Base-by-base conservation (phyloP, 2,113 vertebrate species). In the Apaloderma vittatum region DNA sequence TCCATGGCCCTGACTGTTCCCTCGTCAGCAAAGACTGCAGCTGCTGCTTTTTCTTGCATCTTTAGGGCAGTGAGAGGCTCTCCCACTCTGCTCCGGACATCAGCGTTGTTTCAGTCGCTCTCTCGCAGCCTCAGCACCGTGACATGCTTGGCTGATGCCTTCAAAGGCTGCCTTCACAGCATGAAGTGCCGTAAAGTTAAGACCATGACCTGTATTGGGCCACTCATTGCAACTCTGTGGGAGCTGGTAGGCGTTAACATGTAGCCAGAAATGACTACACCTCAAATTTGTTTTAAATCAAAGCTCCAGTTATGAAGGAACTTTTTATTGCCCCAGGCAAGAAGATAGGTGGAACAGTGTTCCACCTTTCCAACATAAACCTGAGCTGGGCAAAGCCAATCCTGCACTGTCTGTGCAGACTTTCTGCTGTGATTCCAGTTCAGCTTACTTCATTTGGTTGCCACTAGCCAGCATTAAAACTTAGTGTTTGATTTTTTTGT, bases 281-380 rank as follows among this genome's bases (percentile, higher is more conserved):
- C n/a, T 92, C 82, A 76, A 77, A 90, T 94, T 96, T 88, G 63
- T 94, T 96, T 96, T 83, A 80, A 93, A 95, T 96, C 88, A 86
- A 88, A 94, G 29, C 63, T 83, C 80, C 32, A 55, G 45, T 74
- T 92, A 80, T 92, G 82, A 82, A 96, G 85, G 71, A 92, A 58
- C 37, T 45, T 88, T 95, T 93, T 90, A 93, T 88, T 90, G 82
- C 88, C 26, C 10, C 43, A 52, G 48, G 92, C 92, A 88, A 86
- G 78, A 92, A 88, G 85, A 90, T 29, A 43, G 26, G 37, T 77
- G 85, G 67, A 94, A 93, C 3, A 5, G 6, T 0, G 0, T 86
- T 83, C 43, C n/a, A 88, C 59, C 9, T 29, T 82, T 96, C 94
- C 96, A 96, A 92, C 51, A 80, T 66, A 96, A 97, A 95, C 84